These are phyloP conservation scores for Drosophila prostipennis DNA, from an alignment of 2,888 invertebrate genomes.

Conservation along the genomic window DNA sequence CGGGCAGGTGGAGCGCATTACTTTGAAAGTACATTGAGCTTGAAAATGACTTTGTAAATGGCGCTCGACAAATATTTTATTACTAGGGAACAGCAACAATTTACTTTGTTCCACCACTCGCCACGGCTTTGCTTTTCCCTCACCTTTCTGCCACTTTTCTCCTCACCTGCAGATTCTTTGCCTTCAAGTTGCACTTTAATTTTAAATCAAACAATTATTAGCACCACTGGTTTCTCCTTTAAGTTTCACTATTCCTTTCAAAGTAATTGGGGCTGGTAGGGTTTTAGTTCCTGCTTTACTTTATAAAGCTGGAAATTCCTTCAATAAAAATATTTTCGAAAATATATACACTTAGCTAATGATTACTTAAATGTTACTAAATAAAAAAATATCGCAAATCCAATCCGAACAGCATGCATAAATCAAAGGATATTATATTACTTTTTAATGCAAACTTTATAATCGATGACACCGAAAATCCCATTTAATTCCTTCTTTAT, in stretches of 20 bases:
- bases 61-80: slow-evolving; percentile 76
- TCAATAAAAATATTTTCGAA: too few relatives aligned
- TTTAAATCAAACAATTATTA: slow-evolving; percentile 13
- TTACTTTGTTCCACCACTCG: slow-evolving; percentile 51
- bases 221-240: neutral
- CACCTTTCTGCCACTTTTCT: slow-evolving; percentile 12
- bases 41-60: slow-evolving; percentile 79
- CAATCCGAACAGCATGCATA: neutral
- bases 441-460: slow-evolving; percentile 18
- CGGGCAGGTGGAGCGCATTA: slow-evolving; percentile 73
- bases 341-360: too few relatives aligned
- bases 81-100: slow-evolving; percentile 68
- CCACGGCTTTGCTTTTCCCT: slow-evolving; percentile 12
- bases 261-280: neutral
- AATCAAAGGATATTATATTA: slow-evolving; percentile 14
- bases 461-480: slow-evolving; percentile 11
- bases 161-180: slow-evolving; percentile 9
- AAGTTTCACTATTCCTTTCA: neutral
- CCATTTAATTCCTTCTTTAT: slow-evolving; percentile 19
- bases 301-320: neutral
- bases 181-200: slow-evolving; percentile 16
- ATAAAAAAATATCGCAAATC: too few relatives aligned
- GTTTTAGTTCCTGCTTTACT: neutral
- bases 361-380: too few relatives aligned
- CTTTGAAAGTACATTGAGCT: slow-evolving; percentile 74